Percentiles rank a stretch among this genome's conserved stretches.
Evolutionary conservation across 1,140 invertebrate genomes (phyloP).

Genomic region (Rhyzopertha dominica): DNA sequence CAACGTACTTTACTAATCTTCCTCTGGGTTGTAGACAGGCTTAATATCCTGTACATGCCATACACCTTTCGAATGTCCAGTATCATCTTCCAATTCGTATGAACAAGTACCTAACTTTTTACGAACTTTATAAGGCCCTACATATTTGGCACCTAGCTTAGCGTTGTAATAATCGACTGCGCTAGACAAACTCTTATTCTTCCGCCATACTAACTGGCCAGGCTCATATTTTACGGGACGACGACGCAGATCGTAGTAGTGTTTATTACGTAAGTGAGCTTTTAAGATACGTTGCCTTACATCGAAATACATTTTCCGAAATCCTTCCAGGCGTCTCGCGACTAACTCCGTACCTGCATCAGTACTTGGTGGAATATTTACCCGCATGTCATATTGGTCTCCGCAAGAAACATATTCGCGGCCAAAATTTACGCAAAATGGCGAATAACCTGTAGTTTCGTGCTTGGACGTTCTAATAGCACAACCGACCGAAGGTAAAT

Average conservation of each 20-base stretch:
- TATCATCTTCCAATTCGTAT: constrained; percentile 6
- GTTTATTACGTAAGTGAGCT: background rate
- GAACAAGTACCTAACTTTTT: background rate
- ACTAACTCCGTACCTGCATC: too few relatives aligned
- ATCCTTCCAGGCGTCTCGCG: too few relatives aligned
- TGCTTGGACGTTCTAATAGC: too few relatives aligned
- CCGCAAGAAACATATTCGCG: too few relatives aligned
- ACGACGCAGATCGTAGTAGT: background rate
- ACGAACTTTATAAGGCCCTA: constrained; percentile 11
- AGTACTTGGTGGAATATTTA: too few relatives aligned
- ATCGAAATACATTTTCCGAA: background rate
- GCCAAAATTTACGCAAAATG: too few relatives aligned
- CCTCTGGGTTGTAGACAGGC: too few relatives aligned
- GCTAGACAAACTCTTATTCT: constrained; percentile 1
- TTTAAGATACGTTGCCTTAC: background rate
- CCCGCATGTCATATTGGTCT: too few relatives aligned
- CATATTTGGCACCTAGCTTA: constrained; percentile 6
- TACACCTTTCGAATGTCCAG: background rate
- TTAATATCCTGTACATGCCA: background rate
- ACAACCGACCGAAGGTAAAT: too few relatives aligned
- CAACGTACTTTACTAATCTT: too few relatives aligned
- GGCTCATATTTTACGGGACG: background rate
- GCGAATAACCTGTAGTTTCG: too few relatives aligned
- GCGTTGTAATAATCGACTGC: constrained; percentile 2
- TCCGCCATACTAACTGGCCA: background rate